Base-by-base conservation (phyloP, 2,888 invertebrate genomes). In the Coelopa pilipes region DNA sequence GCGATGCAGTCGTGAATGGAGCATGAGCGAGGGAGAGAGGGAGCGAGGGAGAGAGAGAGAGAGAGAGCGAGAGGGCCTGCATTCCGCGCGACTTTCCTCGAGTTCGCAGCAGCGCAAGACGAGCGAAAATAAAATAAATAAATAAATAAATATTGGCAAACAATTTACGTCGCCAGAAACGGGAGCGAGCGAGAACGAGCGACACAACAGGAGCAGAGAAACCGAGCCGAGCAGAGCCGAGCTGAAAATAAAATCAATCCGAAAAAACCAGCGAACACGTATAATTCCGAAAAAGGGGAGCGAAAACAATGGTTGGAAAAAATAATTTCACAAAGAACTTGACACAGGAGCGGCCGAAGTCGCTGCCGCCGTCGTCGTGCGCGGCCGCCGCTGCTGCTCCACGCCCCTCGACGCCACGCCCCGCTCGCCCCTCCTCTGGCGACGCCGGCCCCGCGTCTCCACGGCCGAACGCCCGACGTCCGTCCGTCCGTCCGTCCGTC, bases 251-350 rank as follows among this genome's bases (percentile, higher is more conserved):
- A 34, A 34, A 34, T 34, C 34, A 2, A 34, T 34, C 34, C 34
- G 34, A 34, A 34, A 34, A 34, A 2, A 34, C n/a, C 24, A n/a
- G 57, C 59, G 66, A 15, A 67, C 34, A 46, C 46, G 15, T 15
- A 57, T 21, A n/a, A 57, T 57, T 57, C 12, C 15, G 21, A 57
- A 57, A 57, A 65, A 70, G 34, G 34, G 34, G 60, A 13, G 7
- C 4, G 55, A 74, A 72, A 70, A 45, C 66, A 68, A 74, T 69
- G 62, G 47, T 75, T 78, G 50, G 55, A 63, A 81, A 79, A 84
- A 84, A 82, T 83, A 82, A 84, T 84, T 84, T 84, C 83, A 81
- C 84, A 83, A 84, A 83, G 83, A 75, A 77, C 74, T 73, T 77
- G 71, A 74, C 71, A 77, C 74, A 74, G 72, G 66, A 71, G 70